These are phyloP conservation scores for Halcyon senegalensis DNA, from an alignment of 2,113 vertebrate species.

Conservation along the genomic window DNA sequence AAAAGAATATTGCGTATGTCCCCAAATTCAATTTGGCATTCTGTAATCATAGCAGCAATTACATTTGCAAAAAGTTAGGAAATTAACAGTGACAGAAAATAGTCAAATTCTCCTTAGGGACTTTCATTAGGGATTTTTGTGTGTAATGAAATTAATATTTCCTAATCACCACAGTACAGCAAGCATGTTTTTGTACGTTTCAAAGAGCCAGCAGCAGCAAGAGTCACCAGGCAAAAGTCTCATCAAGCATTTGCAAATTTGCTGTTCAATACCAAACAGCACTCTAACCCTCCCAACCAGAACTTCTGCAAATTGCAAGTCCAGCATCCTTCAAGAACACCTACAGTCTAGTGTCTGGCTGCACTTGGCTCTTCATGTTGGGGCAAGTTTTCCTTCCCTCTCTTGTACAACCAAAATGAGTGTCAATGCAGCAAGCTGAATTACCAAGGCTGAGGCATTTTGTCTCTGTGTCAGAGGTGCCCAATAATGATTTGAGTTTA, in stretches of 20 bases:
- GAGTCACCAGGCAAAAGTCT: conserved; percentile 49
- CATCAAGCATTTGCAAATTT: neutral
- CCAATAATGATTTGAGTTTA: neutral
- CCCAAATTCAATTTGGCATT: neutral
- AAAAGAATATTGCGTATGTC: neutral
- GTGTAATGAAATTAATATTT: neutral
- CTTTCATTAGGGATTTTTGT: conserved; percentile 35
- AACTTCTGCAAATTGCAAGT: neutral
- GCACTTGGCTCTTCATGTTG: neutral
- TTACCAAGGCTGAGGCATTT: neutral
- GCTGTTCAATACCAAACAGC: neutral
- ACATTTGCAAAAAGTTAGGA: conserved; percentile 28
- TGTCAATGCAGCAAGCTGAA: neutral
- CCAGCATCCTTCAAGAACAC: neutral
- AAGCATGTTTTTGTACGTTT: conserved; percentile 18
- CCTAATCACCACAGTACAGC: conserved; percentile 28
- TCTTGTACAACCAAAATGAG: neutral
- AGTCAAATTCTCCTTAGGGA: conserved; percentile 66
- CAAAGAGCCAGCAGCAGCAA: conserved; percentile 62
- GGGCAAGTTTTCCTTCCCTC: neutral
- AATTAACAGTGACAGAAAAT: conserved; percentile 42
- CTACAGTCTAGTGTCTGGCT: neutral
- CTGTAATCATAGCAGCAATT: conserved; percentile 45
- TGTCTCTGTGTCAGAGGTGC: neutral
- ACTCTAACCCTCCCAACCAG: neutral